Evolutionary conservation across 2,888 invertebrate genomes (phyloP).

Genomic region (Chrysopilus asiliformis): DNA sequence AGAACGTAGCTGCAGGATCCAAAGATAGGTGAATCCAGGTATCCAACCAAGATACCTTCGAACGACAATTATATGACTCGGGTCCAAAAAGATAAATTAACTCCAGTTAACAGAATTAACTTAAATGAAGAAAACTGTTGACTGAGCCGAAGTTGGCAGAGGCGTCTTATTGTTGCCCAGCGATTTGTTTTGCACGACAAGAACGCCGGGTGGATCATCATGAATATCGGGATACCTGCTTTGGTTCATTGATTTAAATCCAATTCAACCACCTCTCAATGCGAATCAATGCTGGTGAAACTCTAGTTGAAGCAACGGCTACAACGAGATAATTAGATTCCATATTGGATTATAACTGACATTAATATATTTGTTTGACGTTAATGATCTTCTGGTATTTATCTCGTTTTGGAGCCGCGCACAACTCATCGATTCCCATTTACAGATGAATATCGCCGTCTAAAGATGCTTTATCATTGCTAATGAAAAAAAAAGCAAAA

Average conservation of each 20-base stretch:
- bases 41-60: too few species aligned
- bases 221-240: too few species aligned
- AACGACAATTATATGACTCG: too few species aligned
- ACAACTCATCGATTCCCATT: constrained; percentile 2
- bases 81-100: constrained; percentile 9
- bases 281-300: background rate
- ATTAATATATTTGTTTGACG: constrained; percentile 21
- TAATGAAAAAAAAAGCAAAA: too few species aligned
- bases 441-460: too few species aligned
- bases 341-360: constrained; percentile 21
- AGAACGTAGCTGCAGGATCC: too few species aligned
- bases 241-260: background rate
- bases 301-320: background rate
- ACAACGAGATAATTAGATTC: constrained; percentile 20
- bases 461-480: too few species aligned
- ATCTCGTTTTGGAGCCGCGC: constrained; percentile 20
- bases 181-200: constrained; percentile 2
- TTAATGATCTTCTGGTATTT: constrained; percentile 22
- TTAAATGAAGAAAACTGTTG: too few species aligned
- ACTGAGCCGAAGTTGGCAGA: too few species aligned
- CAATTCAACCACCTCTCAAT: background rate
- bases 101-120: constrained; percentile 2
- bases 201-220: background rate
- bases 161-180: background rate
- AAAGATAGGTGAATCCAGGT: too few species aligned